Base-by-base conservation (phyloP, 37 sponge, comb jelly and placozoan genomes). In the Cliona cf. orientalis region DNA sequence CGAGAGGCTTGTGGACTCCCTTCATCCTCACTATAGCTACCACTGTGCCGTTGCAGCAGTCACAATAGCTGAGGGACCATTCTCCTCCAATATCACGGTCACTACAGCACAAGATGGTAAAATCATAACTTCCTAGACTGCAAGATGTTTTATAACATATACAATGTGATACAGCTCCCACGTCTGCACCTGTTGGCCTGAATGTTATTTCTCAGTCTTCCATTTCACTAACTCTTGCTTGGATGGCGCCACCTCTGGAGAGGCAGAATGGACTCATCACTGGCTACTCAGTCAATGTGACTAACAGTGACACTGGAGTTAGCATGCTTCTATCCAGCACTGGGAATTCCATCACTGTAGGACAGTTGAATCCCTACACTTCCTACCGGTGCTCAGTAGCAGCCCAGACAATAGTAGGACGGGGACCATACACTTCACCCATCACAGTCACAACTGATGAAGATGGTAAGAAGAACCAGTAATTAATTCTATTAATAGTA, bases 201-300 rank as follows among this genome's bases (percentile, higher is more conserved):
- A 56, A 37, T 53, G 59, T 26, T 26, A 37, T 17, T 2, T 37
- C 45, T 1, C 58, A 57, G 1, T 59, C 58, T 19, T 69, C 70
- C 21, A 57, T n/a, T 0, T 34, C 58, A 26, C 38, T 55, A 3
- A 9, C 38, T 31, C 32, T 69, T 22, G 21, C 35, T 1, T 81
- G 81, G 81, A 5, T 28, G 1, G 64, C 59, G 7, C 81, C 81
- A 39, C 63, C 60, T 7, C n/a, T 81, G n/a, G 61, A 55, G 19
- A 14, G 71, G 14, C 81, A 70, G 40, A 81, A 81, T 81, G 81
- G 81, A 81, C 19, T 68, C 31, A 81, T 81, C 45, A 53, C 25
- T 5, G 36, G 63, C 61, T 81, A 71, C 39, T 25, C 1, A 3
- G 14, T 81, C 14, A 38, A 32, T 26, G 29, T 69, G 28, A 58